Percentiles rank a stretch among this genome's conserved stretches.
Evolutionary conservation across 2,113 vertebrate genomes (phyloP).

Genomic region (Guaruba guarouba): DNA sequence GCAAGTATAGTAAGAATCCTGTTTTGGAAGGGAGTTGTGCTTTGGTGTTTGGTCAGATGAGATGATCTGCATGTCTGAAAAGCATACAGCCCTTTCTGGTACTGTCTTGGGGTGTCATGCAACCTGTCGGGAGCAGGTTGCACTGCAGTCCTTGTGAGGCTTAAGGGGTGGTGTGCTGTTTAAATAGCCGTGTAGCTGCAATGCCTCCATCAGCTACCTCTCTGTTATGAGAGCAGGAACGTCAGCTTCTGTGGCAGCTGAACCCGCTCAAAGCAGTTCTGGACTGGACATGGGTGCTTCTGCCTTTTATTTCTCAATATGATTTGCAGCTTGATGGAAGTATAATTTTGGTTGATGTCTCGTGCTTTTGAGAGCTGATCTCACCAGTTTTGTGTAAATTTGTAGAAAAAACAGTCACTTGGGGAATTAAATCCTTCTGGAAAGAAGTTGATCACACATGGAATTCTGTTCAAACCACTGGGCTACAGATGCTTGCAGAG

Average conservation of each 20-base stretch:
- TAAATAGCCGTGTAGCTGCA: not conserved
- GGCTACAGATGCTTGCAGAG: not conserved
- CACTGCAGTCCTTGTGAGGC: not conserved
- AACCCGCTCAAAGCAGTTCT: not conserved
- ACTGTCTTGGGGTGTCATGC: not conserved
- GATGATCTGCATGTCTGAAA: not conserved
- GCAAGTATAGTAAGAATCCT: slow-evolving; percentile 66
- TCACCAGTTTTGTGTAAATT: not conserved
- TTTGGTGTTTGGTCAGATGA: slow-evolving; percentile 10
- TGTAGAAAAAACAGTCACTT: not conserved
- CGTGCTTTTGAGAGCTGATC: not conserved
- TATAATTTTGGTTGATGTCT: not conserved
- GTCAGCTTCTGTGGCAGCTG: not conserved
- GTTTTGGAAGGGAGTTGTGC: not conserved
- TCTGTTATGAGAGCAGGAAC: accelerated
- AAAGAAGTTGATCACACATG: not conserved
- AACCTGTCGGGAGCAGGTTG: not conserved
- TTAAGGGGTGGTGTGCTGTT: not conserved
- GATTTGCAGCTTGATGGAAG: not conserved
- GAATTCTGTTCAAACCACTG: not conserved
- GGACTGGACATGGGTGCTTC: not conserved
- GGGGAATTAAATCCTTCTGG: not conserved
- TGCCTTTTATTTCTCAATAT: not conserved
- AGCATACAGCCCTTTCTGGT: not conserved
- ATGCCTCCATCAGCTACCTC: not conserved